A percentile compares a stretch with the other conserved stretches of the same genome.
Evolutionary conservation across 2,888 invertebrate species (phyloP).

Genomic region (Hemithea aestivaria): DNA sequence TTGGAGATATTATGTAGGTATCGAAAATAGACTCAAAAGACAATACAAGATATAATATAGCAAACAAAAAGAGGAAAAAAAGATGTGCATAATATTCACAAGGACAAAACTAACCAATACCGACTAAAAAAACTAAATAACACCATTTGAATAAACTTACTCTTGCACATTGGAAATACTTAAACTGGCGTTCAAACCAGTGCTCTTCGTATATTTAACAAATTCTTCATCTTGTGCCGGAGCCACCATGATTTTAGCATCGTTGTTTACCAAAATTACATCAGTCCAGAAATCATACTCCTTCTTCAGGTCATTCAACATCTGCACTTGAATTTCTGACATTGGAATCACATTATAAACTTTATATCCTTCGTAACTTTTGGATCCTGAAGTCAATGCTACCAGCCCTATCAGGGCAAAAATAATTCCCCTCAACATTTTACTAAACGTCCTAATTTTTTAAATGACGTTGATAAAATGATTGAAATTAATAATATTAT

Average conservation of each 20-base stretch:
- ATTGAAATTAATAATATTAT: not conserved
- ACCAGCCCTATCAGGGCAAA: constrained; percentile 21
- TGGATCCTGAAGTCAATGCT: constrained; percentile 26
- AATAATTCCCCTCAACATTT: constrained; percentile 18
- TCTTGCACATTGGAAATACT: constrained; percentile 43
- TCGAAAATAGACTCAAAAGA: no score
- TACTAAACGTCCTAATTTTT: constrained; percentile 14
- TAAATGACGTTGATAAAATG: constrained; percentile 2
- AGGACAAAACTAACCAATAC: no score
- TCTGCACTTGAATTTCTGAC: constrained; percentile 58
- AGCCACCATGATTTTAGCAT: constrained; percentile 43
- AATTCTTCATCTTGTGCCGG: constrained; percentile 38
- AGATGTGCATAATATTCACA: no score
- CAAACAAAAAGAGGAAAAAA: no score
- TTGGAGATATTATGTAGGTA: no score
- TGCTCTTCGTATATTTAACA: constrained; percentile 26
- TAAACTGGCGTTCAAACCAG: constrained; percentile 33
- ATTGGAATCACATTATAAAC: constrained; percentile 74
- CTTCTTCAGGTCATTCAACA: constrained; percentile 63
- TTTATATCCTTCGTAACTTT: constrained; percentile 75
- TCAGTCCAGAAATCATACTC: constrained; percentile 51
- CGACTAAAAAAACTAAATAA: no score
- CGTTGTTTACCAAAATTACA: constrained; percentile 45
- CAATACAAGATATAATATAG: no score
- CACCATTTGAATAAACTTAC: no score